phyloP scores from a whole-genome alignment of 92 coral and sea anemone genomes.

The Bergia sp. region DNA sequence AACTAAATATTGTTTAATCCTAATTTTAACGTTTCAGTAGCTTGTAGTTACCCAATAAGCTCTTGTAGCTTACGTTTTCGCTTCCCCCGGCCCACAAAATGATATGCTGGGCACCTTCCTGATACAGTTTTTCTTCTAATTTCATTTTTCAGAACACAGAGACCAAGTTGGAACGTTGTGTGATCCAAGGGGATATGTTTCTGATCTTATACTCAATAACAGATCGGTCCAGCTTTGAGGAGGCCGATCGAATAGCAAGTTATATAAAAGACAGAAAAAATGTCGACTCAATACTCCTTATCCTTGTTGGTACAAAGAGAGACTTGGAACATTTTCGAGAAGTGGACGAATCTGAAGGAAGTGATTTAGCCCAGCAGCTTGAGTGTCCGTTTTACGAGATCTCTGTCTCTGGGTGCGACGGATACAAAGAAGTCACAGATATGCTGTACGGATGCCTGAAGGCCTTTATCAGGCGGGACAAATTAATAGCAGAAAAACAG shows the following conservation, averaged over 20 bases:
- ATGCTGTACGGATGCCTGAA: slow-evolving; percentile 55
- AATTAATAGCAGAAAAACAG: slow-evolving; percentile 48
- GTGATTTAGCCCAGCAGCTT: slow-evolving; percentile 82
- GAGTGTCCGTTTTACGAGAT: slow-evolving; percentile 90
- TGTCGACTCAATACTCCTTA: slow-evolving; percentile 61
- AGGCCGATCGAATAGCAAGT: slow-evolving; percentile 80
- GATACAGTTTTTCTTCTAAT: no score
- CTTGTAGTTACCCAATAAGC: no score
- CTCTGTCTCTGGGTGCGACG: slow-evolving; percentile 79
- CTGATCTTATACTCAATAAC: slow-evolving; percentile 89
- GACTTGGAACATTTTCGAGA: slow-evolving; percentile 90
- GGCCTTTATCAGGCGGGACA: slow-evolving; percentile 62
- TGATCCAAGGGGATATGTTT: slow-evolving; percentile 76
- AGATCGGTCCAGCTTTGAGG: slow-evolving; percentile 78
- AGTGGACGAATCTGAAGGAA: slow-evolving; percentile 82
- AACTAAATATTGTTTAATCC: no score
- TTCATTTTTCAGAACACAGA: slow-evolving; percentile 69
- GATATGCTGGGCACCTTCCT: no score
- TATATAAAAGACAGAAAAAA: slow-evolving; percentile 75
- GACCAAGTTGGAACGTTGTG: slow-evolving; percentile 72
- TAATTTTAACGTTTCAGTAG: no score
- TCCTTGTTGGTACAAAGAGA: slow-evolving; percentile 82
- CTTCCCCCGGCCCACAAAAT: neutral
- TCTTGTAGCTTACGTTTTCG: no score
- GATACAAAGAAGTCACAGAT: slow-evolving; percentile 82